Evolutionary conservation across 2,888 invertebrate species (phyloP).

Genomic region (Plemyria rubiginata): DNA sequence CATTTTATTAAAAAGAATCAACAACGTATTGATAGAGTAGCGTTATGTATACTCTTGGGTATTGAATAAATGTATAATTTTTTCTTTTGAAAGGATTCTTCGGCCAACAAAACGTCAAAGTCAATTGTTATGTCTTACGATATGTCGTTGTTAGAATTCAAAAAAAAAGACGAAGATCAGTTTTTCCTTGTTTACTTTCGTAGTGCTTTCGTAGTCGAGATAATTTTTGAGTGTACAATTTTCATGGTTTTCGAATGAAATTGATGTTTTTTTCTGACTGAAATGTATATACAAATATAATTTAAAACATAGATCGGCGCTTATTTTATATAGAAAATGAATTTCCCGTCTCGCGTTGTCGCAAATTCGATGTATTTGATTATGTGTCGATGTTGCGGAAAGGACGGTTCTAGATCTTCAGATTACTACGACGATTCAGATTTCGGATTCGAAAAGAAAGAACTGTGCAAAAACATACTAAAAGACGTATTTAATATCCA

Average conservation of each 20-base stretch:
- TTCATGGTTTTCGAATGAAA: background rate
- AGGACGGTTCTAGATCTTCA: slow-evolving; percentile 47
- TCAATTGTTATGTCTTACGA: too few relatives aligned
- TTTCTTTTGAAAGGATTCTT: too few relatives aligned
- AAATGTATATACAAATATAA: background rate
- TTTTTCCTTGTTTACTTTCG: too few relatives aligned
- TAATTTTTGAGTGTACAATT: background rate
- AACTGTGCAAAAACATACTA: slow-evolving; percentile 55
- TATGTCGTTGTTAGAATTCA: too few relatives aligned
- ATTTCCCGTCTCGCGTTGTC: slow-evolving; percentile 13
- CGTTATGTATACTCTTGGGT: too few relatives aligned
- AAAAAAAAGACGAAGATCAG: too few relatives aligned
- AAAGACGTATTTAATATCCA: slow-evolving; percentile 57
- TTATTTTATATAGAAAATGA: slow-evolving; percentile 35
- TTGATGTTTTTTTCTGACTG: background rate
- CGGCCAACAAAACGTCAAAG: too few relatives aligned
- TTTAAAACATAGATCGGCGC: background rate
- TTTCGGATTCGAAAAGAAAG: slow-evolving; percentile 42
- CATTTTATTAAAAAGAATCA: too few relatives aligned
- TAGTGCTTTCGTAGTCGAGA: background rate
- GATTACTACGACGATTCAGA: slow-evolving; percentile 42
- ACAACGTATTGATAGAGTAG: too few relatives aligned
- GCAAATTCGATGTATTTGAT: slow-evolving; percentile 26
- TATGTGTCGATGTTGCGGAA: slow-evolving; percentile 60
- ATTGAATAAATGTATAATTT: too few relatives aligned